Base-by-base conservation (phyloP, 1,140 invertebrate genomes). In the Dinothrombium tinctorium region DNA sequence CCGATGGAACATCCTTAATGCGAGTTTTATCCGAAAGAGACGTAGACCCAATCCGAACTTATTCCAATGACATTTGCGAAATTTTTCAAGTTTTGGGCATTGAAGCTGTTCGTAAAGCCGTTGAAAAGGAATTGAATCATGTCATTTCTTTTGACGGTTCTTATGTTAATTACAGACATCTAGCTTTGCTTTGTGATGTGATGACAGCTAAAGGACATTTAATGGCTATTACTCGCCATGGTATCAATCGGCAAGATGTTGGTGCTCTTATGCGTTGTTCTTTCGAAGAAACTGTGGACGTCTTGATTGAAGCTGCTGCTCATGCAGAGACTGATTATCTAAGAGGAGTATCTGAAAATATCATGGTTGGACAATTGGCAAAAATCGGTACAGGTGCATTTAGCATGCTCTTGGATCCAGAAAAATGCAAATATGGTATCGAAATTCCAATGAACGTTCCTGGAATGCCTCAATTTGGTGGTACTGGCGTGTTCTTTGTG, bases 161-260 rank as follows among this genome's bases (percentile, higher is more conserved):
- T 20, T 99, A 99, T 63, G 94, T 99, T 52, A 99, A 99, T 66
- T 99, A 99, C 58, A 77, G 94, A 22, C 94, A 99, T 66, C 69
- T 99, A 57, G 89, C 94, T 7, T 69, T 99, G 56, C 71, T 99
- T 54, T 99, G 94, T 66, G 94, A 99, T 59, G 89, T 98, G 0
- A 99, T 99, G 92, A 99, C 94, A 7, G 87, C 89, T 12, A 99
- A 98, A 63, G 94, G 94, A 58, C 90, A 99, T 65, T 68, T 99
- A 51, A 99, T 99, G 94, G 92, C 94, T 46, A 99, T 99, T 53
- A 99, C 94, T 33, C 82, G 94, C 69, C 94, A 99, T 64, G 94
- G 94, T 54, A 98, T 99, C 54, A 99, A 99, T 60, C 71, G 94
- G 56, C 94, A 99, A 53, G 94, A 99, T 53, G 96, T 89, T 38